Base-by-base conservation (phyloP, 2,797 vertebrate species). In the Tapera naevia region DNA sequence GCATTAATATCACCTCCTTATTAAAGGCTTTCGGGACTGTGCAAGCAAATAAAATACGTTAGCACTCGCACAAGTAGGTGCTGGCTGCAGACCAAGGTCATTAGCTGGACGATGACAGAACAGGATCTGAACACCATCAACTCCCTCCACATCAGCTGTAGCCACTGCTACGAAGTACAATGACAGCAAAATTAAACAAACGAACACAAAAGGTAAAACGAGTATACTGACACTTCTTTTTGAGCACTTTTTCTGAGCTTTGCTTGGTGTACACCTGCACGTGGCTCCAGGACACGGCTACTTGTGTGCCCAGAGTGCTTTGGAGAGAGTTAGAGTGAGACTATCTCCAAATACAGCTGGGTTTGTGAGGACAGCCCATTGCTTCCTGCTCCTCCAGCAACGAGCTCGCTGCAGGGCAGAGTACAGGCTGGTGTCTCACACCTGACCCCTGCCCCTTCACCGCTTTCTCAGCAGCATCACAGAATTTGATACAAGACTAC, bases 31-130 rank as follows among this genome's bases (percentile, higher is more conserved):
- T 9, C 30, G 10, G 50, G n/a, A 57, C 25, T 0, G 0, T 1
- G 30, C 23, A 35, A 23, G 45, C 12, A 46, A 76, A 46, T 50
- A 27, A 75, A 65, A 13, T 4, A 7, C 19, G 0, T 14, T 10
- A 25, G 9, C 50, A 8, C 10, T 14, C 2, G 0, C 39, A 25
- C 7, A 4, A 33, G 10, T 0, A 22, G 18, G 22, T 0, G 33
- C 30, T 61, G 75, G 33, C 43, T 41, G 64, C 51, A 70, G 56
- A 27, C 35, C 60, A 56, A 46, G 28, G 35, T 37, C 39, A 8
- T 58, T 13, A 69, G 25, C 19, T 28, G 58, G 43, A 28, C 33
- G 17, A 5, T 25, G 43, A 67, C 53, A 45, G 70, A 62, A 56
- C 5, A 1, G 24, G 37, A 8, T 5, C 66, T 22, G 66, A 66